phyloP scores from a whole-genome alignment of 2,888 invertebrate species.

The Bellardia pandia region DNA sequence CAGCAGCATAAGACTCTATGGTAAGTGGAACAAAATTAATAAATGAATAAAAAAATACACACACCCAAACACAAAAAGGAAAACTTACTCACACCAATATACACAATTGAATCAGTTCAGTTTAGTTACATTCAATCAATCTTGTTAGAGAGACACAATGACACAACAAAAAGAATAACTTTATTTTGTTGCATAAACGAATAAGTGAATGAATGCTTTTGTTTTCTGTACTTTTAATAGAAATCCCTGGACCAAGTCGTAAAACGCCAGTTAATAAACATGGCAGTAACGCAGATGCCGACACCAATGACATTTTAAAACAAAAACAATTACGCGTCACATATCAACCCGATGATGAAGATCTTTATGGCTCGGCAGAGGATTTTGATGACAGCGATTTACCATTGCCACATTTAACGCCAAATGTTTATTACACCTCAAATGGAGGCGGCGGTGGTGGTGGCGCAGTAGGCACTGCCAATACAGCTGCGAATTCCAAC shows the following conservation, averaged over 20 bases:
- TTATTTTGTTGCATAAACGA: constrained; percentile 52
- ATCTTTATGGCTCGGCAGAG: constrained; percentile 90
- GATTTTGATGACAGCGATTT: constrained; percentile 87
- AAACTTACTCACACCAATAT: background rate
- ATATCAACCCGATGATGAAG: constrained; percentile 86
- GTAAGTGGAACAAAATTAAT: constrained; percentile 85
- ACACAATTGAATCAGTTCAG: constrained; percentile 27
- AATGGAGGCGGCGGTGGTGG: constrained; percentile 71
- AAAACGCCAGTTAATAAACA: constrained; percentile 85
- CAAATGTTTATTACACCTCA: constrained; percentile 81
- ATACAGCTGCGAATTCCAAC: constrained; percentile 34
- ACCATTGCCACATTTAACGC: constrained; percentile 80
- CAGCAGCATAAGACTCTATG: constrained; percentile 93
- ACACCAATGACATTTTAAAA: constrained; percentile 84
- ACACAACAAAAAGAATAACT: background rate
- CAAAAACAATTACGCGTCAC: constrained; percentile 83
- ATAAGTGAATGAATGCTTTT: constrained; percentile 60
- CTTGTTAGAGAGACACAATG: constrained; percentile 8
- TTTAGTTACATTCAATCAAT: constrained; percentile 53
- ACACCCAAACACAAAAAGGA: background rate
- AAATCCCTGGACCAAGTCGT: constrained; percentile 90
- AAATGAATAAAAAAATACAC: no score
- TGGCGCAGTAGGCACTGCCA: background rate
- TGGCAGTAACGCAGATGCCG: constrained; percentile 80
- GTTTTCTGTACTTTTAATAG: constrained; percentile 84